A percentile compares a stretch with the other conserved stretches of the same genome.
Evolutionary conservation across 1,140 invertebrate genomes (phyloP).

Genomic region (Macrocentrus cingulum): DNA sequence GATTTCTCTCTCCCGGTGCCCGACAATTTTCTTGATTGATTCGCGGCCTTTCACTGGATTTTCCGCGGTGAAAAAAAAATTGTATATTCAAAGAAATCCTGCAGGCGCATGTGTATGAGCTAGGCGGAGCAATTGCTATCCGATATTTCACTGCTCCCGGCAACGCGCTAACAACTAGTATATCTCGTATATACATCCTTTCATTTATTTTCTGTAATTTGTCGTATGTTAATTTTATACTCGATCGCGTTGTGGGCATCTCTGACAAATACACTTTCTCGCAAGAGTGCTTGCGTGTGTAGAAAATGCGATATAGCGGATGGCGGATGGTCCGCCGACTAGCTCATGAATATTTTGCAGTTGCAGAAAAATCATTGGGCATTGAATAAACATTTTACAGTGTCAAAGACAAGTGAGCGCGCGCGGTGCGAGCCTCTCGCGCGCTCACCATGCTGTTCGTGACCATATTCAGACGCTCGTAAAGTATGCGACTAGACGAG

Average conservation of each 20-base stretch:
- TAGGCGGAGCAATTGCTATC: slow-evolving; percentile 1
- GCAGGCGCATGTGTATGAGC: background rate
- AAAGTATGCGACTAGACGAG: slow-evolving; percentile 27
- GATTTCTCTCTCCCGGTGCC: slow-evolving; percentile 22
- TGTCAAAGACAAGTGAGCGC: slow-evolving; percentile 19
- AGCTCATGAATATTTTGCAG: background rate
- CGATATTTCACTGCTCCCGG: slow-evolving; percentile 10
- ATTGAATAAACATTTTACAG: slow-evolving; percentile 22
- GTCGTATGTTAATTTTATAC: too few relatives aligned
- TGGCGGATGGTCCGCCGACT: background rate
- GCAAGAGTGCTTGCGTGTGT: background rate
- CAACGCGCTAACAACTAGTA: background rate
- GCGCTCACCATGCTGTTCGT: slow-evolving; percentile 26
- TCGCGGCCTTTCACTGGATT: slow-evolving; percentile 19
- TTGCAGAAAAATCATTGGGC: slow-evolving; percentile 5
- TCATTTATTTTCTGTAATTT: too few relatives aligned
- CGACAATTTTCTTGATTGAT: slow-evolving; percentile 22
- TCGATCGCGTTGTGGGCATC: too few relatives aligned
- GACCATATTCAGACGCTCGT: slow-evolving; percentile 33
- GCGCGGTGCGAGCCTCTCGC: background rate
- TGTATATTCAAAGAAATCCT: slow-evolving; percentile 2
- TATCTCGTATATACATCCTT: too few relatives aligned
- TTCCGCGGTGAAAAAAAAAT: background rate
- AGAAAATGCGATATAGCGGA: background rate
- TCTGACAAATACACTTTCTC: background rate